phyloP scores from a whole-genome alignment of 2,113 vertebrate species.

The Scomber scombrus region DNA sequence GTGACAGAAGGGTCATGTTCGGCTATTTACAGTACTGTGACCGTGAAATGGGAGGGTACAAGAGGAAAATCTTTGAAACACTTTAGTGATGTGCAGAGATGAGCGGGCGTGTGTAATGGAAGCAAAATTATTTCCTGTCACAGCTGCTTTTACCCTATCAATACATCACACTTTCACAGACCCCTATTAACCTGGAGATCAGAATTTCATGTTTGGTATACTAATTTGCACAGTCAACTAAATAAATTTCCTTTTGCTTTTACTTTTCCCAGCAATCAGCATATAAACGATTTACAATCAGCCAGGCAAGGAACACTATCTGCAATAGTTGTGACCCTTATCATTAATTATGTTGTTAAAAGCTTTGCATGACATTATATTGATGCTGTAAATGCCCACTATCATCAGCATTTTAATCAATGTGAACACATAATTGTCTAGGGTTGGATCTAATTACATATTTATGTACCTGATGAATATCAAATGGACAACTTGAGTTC shows the following conservation, averaged over 20 bases:
- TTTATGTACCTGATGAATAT: not conserved
- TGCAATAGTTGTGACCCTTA: not conserved
- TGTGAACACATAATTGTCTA: too few relatives aligned
- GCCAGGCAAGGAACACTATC: not conserved
- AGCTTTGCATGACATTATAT: not conserved
- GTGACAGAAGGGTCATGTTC: constrained; percentile 38
- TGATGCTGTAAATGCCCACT: not conserved
- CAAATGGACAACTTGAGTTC: constrained; percentile 19
- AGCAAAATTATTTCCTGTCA: constrained; percentile 73
- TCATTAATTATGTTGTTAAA: not conserved
- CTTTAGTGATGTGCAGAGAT: constrained; percentile 54
- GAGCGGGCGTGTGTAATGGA: constrained; percentile 55
- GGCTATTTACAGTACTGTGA: constrained; percentile 63
- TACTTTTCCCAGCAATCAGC: not conserved
- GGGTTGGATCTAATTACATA: constrained; percentile 3
- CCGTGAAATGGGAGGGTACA: constrained; percentile 22
- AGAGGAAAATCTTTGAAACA: constrained; percentile 45
- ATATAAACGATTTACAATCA: constrained; percentile 10
- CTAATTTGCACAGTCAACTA: not conserved
- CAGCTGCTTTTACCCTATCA: constrained; percentile 40
- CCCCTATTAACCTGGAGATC: constrained; percentile 23
- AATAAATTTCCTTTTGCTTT: constrained; percentile 35
- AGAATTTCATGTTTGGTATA: constrained; percentile 28
- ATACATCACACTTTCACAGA: constrained; percentile 41
- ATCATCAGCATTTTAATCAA: not conserved